phyloP scores from a whole-genome alignment of 2,888 invertebrate species.

The Yponomeuta cagnagella region DNA sequence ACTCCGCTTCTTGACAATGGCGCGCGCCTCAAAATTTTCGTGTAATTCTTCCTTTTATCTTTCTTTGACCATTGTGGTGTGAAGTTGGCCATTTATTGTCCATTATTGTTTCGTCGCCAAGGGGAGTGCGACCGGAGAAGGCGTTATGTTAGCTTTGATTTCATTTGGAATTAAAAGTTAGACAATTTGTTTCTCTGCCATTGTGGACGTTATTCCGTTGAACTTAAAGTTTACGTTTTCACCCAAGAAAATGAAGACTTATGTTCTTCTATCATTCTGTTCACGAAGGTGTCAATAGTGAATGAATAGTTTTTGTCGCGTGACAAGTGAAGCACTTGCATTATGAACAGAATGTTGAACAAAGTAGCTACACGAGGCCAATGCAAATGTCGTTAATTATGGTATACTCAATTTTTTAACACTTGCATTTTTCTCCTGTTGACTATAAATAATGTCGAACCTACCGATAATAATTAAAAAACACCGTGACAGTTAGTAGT shows the following conservation, averaged over 20 bases:
- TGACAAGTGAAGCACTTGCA: slow-evolving; percentile 56
- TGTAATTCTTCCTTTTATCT: slow-evolving; percentile 70
- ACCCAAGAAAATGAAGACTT: slow-evolving; percentile 18
- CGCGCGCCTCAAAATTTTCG: slow-evolving; percentile 66
- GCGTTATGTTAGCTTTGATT: slow-evolving; percentile 68
- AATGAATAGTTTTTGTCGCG: slow-evolving; percentile 62
- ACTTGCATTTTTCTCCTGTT: slow-evolving; percentile 17
- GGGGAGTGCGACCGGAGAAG: slow-evolving; percentile 47
- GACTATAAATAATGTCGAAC: not conserved
- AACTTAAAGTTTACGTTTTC: accelerated
- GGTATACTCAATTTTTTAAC: slow-evolving; percentile 1
- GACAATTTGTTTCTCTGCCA: not conserved
- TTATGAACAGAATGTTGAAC: slow-evolving; percentile 32
- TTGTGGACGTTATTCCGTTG: not conserved
- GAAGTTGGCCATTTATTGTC: slow-evolving; percentile 63
- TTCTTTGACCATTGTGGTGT: slow-evolving; percentile 56
- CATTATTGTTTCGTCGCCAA: slow-evolving; percentile 61
- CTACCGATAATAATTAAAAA: not conserved
- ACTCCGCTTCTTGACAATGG: slow-evolving; percentile 47
- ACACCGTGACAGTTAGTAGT: not conserved
- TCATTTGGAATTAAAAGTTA: slow-evolving; percentile 30
- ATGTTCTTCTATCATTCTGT: slow-evolving; percentile 17
- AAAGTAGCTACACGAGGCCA: slow-evolving; percentile 22
- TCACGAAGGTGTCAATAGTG: slow-evolving; percentile 45
- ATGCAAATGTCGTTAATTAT: slow-evolving; percentile 28